Evolutionary conservation across 1,140 invertebrate genomes (phyloP), one percentile per base, ranked within the genome.

Genomic region (Heliothis virescens): DNA sequence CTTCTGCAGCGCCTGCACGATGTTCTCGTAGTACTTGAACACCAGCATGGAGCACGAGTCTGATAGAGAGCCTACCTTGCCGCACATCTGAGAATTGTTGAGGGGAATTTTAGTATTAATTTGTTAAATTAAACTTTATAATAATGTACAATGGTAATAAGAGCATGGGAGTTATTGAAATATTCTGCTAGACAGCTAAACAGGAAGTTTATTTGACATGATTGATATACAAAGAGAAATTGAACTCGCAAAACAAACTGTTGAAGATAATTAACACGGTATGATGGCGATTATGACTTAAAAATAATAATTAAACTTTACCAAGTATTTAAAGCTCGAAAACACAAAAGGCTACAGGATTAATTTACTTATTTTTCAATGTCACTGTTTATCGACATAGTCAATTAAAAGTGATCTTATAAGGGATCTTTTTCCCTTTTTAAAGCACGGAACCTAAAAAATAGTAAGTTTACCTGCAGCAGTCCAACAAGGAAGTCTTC

Each of bases 21-120:
- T 96, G 12, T 95, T 94, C 78, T 97, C 95, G 87, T 97, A 97
- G 87, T 98, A 95, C 11, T 95, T 96, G 41, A 97, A 93, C 29
- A 98, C 95, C 47, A 97, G 95, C 79, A 96, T 96, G 50, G 96
- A 96, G 85, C 98, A 98, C 47, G 96, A 96, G 93, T 98, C 98
- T 0, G 97, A 97, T 18, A 97, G 96, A 18, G 96, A 97, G 34
- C 96, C 95, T 71, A 97, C 89, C 34, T 96, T 90, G 50, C 96
- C 96, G 89, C 98, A 98, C 16, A 96, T 84, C 95, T 96, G 83
- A 16, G 52, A 63, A 63, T 12, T 29, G 60, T 53, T 57, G 53
- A 55, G 29, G 18, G 12, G 52, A 3, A 26, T 1, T 26, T 26
- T 26, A 26, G 1, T 2, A 26, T 26, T 26, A 26, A 12, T 69